Percentiles rank a stretch among this genome's conserved stretches.
phyloP scores from a whole-genome alignment of 2,113 vertebrate genomes.

The Lamprotornis superbus region DNA sequence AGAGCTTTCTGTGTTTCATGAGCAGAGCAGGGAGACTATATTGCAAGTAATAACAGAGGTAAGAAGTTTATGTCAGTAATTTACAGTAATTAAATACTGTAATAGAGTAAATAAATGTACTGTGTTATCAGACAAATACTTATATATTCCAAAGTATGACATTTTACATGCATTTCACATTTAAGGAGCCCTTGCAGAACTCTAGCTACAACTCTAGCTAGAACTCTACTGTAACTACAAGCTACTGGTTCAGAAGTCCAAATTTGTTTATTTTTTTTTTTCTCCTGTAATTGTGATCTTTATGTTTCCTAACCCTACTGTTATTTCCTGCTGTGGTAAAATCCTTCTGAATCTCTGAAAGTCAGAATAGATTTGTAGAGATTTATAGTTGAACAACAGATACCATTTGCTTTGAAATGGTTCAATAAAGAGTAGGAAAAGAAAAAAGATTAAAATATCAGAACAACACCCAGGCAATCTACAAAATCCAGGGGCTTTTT shows the following conservation, averaged over 20 bases:
- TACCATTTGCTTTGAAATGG: neutral
- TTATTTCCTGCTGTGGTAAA: neutral
- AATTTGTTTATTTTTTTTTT: neutral
- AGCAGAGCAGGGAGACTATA: constrained; percentile 79
- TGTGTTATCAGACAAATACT: neutral
- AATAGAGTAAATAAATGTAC: neutral
- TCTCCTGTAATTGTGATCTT: neutral
- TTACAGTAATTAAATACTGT: neutral
- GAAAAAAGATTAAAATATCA: neutral
- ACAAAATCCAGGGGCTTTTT: neutral
- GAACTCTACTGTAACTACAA: neutral
- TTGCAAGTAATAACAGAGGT: constrained; percentile 84
- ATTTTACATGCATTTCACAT: neutral
- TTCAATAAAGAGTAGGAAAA: neutral
- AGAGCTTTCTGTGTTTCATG: constrained; percentile 87
- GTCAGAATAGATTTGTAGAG: neutral
- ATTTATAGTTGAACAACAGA: neutral
- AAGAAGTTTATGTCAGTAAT: neutral
- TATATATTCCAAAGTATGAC: neutral
- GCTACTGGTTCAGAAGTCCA: neutral
- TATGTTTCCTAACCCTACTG: neutral
- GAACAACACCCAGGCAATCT: neutral
- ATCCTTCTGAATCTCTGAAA: neutral
- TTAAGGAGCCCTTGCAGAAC: neutral
- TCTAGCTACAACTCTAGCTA: neutral